Base-by-base conservation (phyloP, 2,888 invertebrate genomes). In the Osmoderma eremita region DNA sequence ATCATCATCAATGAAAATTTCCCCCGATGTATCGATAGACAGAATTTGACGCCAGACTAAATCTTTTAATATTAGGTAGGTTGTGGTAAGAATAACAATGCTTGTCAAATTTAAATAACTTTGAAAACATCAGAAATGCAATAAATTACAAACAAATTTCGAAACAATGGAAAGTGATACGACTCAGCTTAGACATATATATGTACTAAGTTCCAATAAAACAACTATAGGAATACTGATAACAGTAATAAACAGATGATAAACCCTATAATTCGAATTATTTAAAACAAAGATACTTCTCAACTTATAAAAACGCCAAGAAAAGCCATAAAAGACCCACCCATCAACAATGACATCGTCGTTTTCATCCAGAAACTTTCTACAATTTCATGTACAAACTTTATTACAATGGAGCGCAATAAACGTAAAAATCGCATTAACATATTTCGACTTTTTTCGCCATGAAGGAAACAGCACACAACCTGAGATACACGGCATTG, bases 401-500 rank as follows among this genome's bases (percentile, higher is more conserved):
- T 61, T 61, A 61, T 45, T 45, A 61, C 58, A 61, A 61, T 45
- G 45, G 30, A 3, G 13, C 15, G 30, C 45, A 45, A 61, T 61
- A 61, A 61, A 45, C 58, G 36, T 61, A 61, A 61, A 61, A 45
- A 45, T 48, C 30, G 30, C 58, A 61, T 61, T 61, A 61, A 61
- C 48, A 61, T 36, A 61, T 45, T 45, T 61, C 45, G 42, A 30
- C 36, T 48, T 36, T 30, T 61, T 36, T 18, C 17, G 45, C 45
- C 58, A 61, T 30, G 8, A 10, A 30, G 30, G 6, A 30, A 30
- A 24, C 45, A 30, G 13, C 12, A 13, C n/a, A 24, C 22, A 45
- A 30, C 17, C 15, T 15, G 15, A 45, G 12, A 5, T 18, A 48
- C 13, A 18, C 36, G 13, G 15, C 17, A 45, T 45, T 30, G 17